Conservation (phyloP, 2,888 invertebrate species). For the Limnephilus auricula region DNA sequence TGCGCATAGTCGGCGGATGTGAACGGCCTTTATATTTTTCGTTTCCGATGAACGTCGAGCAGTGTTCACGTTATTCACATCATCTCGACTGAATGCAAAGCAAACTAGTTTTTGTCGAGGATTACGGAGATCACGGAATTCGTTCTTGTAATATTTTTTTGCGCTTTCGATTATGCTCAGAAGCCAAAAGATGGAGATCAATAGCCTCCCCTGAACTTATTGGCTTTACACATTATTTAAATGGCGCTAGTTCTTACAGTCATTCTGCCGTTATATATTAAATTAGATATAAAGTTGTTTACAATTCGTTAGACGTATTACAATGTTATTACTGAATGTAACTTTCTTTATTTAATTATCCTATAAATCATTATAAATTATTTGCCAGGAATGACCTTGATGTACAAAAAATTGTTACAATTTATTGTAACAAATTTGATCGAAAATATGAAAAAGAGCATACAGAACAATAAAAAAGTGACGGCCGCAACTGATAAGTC, state of each 20-base stretch:
- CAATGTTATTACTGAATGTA: not conserved
- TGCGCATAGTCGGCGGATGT: not conserved
- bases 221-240: slow-evolving; percentile 39
- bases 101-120: slow-evolving; percentile 31
- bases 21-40: too few species aligned
- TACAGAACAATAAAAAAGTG: too few species aligned
- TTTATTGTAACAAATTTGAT: too few species aligned
- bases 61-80: slow-evolving; percentile 11
- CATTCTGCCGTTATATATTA: not conserved
- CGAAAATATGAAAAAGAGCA: too few species aligned
- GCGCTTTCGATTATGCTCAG: slow-evolving; percentile 34
- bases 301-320: not conserved
- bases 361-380: too few species aligned
- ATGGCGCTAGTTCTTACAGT: not conserved
- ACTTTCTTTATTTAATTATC: not conserved
- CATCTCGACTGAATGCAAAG: slow-evolving; percentile 29
- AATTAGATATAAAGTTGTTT: not conserved
- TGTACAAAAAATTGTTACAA: too few species aligned
- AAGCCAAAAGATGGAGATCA: slow-evolving; percentile 35
- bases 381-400: too few species aligned
- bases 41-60: not conserved
- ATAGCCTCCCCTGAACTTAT: slow-evolving; percentile 48
- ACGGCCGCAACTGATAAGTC: too few species aligned
- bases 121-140: slow-evolving; percentile 41
- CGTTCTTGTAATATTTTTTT: slow-evolving; percentile 32